phyloP scores from a whole-genome alignment of 2,888 invertebrate species.

The Ophioninae sp. region DNA sequence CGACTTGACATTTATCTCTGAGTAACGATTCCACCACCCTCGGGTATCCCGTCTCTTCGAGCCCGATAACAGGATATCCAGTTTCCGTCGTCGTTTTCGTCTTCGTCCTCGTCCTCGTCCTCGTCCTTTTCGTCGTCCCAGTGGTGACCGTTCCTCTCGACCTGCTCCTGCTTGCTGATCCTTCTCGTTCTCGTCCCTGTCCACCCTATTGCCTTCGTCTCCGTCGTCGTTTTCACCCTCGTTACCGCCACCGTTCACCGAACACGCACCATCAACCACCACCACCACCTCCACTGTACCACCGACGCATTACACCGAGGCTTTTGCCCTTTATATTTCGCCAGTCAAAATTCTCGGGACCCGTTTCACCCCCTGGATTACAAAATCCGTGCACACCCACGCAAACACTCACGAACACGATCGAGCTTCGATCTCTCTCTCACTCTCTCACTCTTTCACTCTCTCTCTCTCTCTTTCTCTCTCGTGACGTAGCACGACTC shows the following conservation, averaged over 20 bases:
- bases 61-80: constrained; percentile 10
- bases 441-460: constrained; percentile 31
- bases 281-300: constrained; percentile 74
- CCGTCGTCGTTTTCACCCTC: constrained; percentile 47
- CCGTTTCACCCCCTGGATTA: constrained; percentile 31
- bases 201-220: constrained; percentile 41
- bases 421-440: constrained; percentile 44
- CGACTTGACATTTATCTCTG: constrained; percentile 25
- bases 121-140: constrained; percentile 48
- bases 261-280: constrained; percentile 71
- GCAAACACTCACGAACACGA: constrained; percentile 35
- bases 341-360: constrained; percentile 48
- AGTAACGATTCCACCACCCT: constrained; percentile 30
- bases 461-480: constrained; percentile 60
- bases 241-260: constrained; percentile 60
- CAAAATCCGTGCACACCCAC: constrained; percentile 16
- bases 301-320: constrained; percentile 75
- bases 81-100: constrained; percentile 38
- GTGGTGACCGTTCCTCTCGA: constrained; percentile 51
- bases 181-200: constrained; percentile 52
- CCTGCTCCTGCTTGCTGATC: constrained; percentile 33
- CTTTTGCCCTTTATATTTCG: constrained; percentile 35
- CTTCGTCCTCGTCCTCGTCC: constrained; percentile 34
- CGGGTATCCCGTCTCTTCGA: not conserved
- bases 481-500: constrained; percentile 35